phyloP scores from a whole-genome alignment of 2,797 vertebrate genomes.

The Pseudotriccus pelzelni region DNA sequence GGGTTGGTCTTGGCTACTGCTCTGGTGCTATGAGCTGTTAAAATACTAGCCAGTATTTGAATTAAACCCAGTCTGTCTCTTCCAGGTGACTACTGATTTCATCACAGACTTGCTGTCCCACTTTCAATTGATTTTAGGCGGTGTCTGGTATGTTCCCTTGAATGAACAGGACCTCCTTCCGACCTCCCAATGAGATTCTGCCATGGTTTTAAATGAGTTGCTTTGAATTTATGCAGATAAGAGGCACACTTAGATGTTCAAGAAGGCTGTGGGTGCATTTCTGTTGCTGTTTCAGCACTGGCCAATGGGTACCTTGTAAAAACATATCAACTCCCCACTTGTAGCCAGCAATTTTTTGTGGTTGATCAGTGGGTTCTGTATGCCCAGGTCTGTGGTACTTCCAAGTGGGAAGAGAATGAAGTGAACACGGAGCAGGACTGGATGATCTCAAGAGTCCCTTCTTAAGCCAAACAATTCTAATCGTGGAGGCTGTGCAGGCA shows the following conservation, averaged over 20 bases:
- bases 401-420: not conserved
- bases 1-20: not conserved
- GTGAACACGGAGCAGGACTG: accelerated
- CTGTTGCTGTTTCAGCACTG: not conserved
- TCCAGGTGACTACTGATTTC: not conserved
- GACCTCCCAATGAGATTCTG: not conserved
- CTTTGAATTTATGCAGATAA: not conserved
- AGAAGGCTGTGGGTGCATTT: not conserved
- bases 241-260: accelerated
- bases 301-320: not conserved
- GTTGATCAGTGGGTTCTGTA: not conserved
- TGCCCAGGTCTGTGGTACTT: not conserved
- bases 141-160: not conserved
- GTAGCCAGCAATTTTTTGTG: not conserved
- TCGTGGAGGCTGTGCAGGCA: not conserved
- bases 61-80: not conserved
- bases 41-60: not conserved
- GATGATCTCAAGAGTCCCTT: not conserved
- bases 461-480: not conserved
- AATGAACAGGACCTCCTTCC: not conserved
- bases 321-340: not conserved
- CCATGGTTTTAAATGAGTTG: not conserved
- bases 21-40: not conserved
- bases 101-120: not conserved
- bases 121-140: not conserved